A percentile compares a stretch with the other conserved stretches of the same genome.
These are phyloP conservation scores for Drosophila nigromelanica DNA, from an alignment of 1,140 invertebrate species.

Conservation along the genomic window DNA sequence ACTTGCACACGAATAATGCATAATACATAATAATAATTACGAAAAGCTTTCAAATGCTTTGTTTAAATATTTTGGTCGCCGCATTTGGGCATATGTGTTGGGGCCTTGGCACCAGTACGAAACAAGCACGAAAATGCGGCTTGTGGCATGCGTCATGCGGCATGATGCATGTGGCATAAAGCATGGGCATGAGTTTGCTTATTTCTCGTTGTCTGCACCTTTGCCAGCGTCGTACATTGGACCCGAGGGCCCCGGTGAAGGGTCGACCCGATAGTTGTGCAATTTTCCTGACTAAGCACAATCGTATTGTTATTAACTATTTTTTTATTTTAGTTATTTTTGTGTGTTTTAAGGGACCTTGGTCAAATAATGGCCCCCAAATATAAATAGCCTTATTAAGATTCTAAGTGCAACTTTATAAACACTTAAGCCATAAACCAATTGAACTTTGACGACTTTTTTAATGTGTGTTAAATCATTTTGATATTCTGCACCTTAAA, in stretches of 20 bases:
- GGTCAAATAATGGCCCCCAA: conserved; percentile 24
- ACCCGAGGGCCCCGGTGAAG: conserved; percentile 5
- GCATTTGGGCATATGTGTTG: conserved; percentile 36
- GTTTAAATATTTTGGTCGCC: conserved; percentile 37
- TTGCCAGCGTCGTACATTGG: conserved; percentile 1
- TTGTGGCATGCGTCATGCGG: conserved; percentile 22
- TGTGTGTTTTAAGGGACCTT: background rate
- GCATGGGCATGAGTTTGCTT: conserved; percentile 23
- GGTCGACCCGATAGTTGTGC: conserved; percentile 25
- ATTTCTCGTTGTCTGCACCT: conserved; percentile 9
- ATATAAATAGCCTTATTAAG: conserved; percentile 4
- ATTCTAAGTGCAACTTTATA: conserved; percentile 16
- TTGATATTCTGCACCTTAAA: background rate
- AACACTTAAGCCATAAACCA: conserved; percentile 4
- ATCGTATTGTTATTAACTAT: conserved; percentile 10
- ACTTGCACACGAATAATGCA: conserved; percentile 57
- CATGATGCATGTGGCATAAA: conserved; percentile 27
- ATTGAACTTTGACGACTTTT: conserved; percentile 1
- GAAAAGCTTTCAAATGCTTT: conserved; percentile 62
- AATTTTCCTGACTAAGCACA: conserved; percentile 38
- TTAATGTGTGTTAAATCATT: background rate
- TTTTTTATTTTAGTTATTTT: background rate
- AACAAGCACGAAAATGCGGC: conserved; percentile 11
- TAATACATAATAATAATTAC: conserved; percentile 77
- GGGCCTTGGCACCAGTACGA: conserved; percentile 15